Base-by-base conservation (phyloP, 1,140 invertebrate genomes). In the Ylistrum balloti region DNA sequence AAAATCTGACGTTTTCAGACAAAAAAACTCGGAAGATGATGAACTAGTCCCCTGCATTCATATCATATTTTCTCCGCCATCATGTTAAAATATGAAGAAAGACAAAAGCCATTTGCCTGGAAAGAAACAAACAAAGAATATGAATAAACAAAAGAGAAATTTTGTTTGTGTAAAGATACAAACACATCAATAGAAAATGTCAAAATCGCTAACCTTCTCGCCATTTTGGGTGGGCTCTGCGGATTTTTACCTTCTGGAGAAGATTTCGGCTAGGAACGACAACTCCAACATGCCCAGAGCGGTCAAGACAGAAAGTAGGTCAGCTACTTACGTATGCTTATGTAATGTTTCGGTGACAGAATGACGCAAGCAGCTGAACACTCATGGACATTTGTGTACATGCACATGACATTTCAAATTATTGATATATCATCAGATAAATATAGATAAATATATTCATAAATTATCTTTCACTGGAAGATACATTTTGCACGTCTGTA, bases 181-280 rank as follows among this genome's bases (percentile, higher is more conserved):
- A 17, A 74, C n/a, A 74, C 56, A 74, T 28, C 56, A 28, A 74
- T 74, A 74, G 56, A 74, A 74, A 74, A 74, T 74, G 56, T 74
- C 56, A 74, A 74, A 74, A 74, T 74, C n/a, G n/a, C 56, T 74
- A 74, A 74, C 56, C 56, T 74, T 74, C 56, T 74, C 56, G 56
- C 56, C 56, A 74, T 74, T 74, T 74, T 74, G 56, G 56, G 56
- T 74, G 56, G 56, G 56, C 56, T 74, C n/a, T 74, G 35, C 5
- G 56, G 56, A 74, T 74, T 74, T 28, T 74, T 74, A 74, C 56
- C 56, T 74, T 74, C 56, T 74, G n/a, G 56, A 28, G 56, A 74
- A 74, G 56, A 74, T 74, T 74, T 74, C 56, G 7, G 28, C 22
- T 74, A 74, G 28, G 56, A 74, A 74, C 56, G 56, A 74, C 56